Evolutionary conservation across 2,113 vertebrate genomes (phyloP), one percentile per base, ranked within the genome.

Genomic region (Podilymbus podiceps): DNA sequence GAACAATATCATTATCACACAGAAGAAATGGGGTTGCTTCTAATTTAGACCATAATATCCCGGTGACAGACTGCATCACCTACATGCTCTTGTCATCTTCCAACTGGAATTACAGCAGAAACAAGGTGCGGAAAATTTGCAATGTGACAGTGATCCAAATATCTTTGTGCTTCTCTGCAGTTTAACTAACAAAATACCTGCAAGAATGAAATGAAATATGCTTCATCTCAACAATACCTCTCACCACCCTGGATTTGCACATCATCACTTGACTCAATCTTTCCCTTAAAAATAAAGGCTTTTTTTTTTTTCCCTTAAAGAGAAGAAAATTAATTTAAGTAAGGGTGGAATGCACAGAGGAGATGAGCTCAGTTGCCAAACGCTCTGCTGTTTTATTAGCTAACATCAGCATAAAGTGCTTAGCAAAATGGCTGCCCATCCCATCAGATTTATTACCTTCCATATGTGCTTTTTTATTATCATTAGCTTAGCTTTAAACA

Each of bases 381-480:
- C 3, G 24, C 90, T 91, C 42, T 75, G 88, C 91, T 91, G 44
- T 74, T 94, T 93, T 94, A 88, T 88, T 78, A 75, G 85, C 90
- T 91, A 85, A 89, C 81, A 78, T 87, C 77, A 81, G 77, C 69
- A 63, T 8, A 62, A 97, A 91, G 44, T 35, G 42, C 90, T 89
- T 82, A 72, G 92, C 40, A 20, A 93, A 93, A 95, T 88, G 88
- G 69, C 60, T 91, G 92, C 81, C 92, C 92, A 94, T 82, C 90
- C 95, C 93, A 85, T 44, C 90, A 60, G 47, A 88, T 94, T 93
- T 94, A 96, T 87, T 95, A 13, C 90, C 64, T 94, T 93, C 69
- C 95, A 93, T 79, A 88, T 95, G 71, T 89, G 69, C 35, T 79
- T 82, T 96, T 93, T 95, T 91, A 89, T 52, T 78, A 80, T 96